phyloP scores from a whole-genome alignment of 2,113 vertebrate species.

The Thermophis baileyi region DNA sequence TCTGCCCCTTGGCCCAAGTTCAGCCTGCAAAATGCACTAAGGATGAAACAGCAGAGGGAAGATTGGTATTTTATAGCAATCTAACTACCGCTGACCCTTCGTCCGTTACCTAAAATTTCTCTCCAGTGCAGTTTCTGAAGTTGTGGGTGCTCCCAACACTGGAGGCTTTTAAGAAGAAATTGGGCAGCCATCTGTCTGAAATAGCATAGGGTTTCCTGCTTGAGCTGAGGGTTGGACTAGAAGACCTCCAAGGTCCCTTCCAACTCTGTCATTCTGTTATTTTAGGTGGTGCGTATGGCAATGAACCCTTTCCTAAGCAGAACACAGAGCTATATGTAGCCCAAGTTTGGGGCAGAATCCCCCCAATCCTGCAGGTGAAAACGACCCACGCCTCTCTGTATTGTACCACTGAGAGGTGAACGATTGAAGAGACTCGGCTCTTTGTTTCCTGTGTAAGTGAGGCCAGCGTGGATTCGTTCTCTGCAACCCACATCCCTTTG shows the following conservation, averaged over 20 bases:
- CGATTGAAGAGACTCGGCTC: fast-evolving
- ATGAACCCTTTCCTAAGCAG: background rate
- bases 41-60: background rate
- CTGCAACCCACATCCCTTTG: background rate
- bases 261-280: background rate
- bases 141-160: too few species aligned
- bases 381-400: background rate
- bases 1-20: background rate
- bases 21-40: background rate
- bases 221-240: background rate
- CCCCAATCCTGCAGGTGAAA: background rate
- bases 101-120: background rate
- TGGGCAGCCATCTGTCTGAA: too few species aligned
- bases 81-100: too few species aligned
- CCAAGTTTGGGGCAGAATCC: background rate
- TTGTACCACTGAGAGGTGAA: background rate
- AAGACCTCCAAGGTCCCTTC: background rate
- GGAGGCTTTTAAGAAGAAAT: background rate
- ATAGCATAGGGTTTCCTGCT: too few species aligned
- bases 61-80: background rate
- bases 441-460: background rate
- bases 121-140: background rate
- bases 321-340: background rate
- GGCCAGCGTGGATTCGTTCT: background rate
- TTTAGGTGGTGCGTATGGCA: background rate